phyloP scores from a whole-genome alignment of 2,888 invertebrate species.

The Dolomedes plantarius region DNA sequence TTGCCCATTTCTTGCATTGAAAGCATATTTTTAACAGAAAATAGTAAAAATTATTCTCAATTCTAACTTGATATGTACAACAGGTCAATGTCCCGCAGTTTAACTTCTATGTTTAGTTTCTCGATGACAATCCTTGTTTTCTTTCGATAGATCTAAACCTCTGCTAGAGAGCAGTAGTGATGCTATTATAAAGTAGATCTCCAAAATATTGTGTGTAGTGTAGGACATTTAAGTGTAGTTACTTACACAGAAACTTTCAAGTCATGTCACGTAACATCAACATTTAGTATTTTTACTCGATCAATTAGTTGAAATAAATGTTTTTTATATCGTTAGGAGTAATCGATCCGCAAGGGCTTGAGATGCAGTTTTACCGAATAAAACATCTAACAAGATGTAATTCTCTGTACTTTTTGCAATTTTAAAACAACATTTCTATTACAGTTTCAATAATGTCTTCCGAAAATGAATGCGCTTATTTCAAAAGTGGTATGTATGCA shows the following conservation, averaged over 20 bases:
- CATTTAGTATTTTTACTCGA: background rate
- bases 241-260: background rate
- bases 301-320: background rate
- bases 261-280: background rate
- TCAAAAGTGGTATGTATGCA: slow-evolving; percentile 51
- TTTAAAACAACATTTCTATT: slow-evolving; percentile 20
- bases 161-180: slow-evolving; percentile 51
- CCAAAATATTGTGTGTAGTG: background rate
- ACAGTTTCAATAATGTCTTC: slow-evolving; percentile 52
- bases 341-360: background rate
- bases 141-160: slow-evolving; percentile 15
- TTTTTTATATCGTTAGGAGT: background rate
- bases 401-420: background rate
- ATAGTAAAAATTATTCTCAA: too few species aligned
- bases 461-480: slow-evolving; percentile 65
- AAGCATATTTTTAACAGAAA: too few species aligned
- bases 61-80: too few species aligned
- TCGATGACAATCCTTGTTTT: slow-evolving; percentile 64
- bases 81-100: slow-evolving; percentile 54
- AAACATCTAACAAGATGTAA: slow-evolving; percentile 31
- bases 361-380: slow-evolving; percentile 35
- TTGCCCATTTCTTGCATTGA: too few species aligned
- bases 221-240: background rate
- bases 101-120: slow-evolving; percentile 55
- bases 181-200: background rate